Conservation (phyloP, 2,113 vertebrate genomes). For the Rhabdomys dilectus region DNA sequence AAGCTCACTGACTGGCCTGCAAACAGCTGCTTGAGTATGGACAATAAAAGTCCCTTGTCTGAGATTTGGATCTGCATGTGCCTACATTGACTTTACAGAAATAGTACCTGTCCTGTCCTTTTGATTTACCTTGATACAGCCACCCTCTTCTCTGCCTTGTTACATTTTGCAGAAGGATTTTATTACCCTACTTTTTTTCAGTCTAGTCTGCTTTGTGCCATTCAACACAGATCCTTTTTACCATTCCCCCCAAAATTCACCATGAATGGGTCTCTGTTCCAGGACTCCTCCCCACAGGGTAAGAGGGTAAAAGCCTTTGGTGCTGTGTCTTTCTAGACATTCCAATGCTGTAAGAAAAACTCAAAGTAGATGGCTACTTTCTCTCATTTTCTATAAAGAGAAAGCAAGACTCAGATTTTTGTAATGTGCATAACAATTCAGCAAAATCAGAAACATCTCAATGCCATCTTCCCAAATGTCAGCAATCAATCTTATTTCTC, state of each 20-base stretch:
- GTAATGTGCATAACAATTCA: constrained; percentile 21
- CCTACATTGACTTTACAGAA: constrained; percentile 27
- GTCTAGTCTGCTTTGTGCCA: not conserved
- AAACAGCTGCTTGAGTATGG: constrained; percentile 4
- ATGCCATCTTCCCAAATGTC: constrained; percentile 21
- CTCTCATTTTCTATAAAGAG: constrained; percentile 21
- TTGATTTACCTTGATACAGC: not conserved
- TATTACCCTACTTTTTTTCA: constrained; percentile 32
- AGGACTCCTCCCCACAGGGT: not conserved
- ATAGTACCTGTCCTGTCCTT: not conserved
- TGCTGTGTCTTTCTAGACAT: not conserved
- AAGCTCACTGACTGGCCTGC: constrained; percentile 1
- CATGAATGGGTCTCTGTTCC: not conserved
- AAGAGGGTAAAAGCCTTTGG: not conserved
- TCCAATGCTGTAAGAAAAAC: not conserved
- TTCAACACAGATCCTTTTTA: constrained; percentile 1
- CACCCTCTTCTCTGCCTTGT: constrained; percentile 34
- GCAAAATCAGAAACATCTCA: constrained; percentile 29
- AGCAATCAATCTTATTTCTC: not conserved
- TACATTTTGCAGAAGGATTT: constrained; percentile 28
- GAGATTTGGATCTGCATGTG: not conserved
- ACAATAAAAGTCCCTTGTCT: constrained; percentile 23
- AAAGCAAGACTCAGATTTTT: constrained; percentile 53
- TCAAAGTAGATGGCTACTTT: not conserved
- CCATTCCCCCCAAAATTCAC: no score